Conservation (phyloP, 2,113 vertebrate species). For the Nesoenas mayeri region DNA sequence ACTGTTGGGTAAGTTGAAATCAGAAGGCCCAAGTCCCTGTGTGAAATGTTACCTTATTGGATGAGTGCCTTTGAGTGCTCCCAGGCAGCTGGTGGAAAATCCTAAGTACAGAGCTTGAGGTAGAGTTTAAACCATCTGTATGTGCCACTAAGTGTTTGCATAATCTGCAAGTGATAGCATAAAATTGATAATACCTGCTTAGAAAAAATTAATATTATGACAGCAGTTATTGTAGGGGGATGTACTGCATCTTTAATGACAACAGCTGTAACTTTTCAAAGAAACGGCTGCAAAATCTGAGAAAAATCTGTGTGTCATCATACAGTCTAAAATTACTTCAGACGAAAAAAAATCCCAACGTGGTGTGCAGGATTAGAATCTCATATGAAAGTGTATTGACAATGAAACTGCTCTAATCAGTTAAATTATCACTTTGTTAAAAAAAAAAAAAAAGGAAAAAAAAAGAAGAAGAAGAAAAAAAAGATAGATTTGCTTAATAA, state of each 20-base stretch:
- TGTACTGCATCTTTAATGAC: not conserved
- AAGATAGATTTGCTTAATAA: slow-evolving; percentile 62
- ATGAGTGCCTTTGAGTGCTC: not conserved
- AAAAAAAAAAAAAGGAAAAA: not conserved
- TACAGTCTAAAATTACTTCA: not conserved
- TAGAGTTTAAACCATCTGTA: not conserved
- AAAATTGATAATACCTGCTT: not conserved
- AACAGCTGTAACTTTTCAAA: not conserved
- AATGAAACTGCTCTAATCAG: slow-evolving; percentile 21
- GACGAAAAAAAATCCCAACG: not conserved
- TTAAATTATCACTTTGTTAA: slow-evolving; percentile 54
- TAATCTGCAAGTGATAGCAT: not conserved
- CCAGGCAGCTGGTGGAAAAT: not conserved
- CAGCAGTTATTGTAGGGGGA: not conserved
- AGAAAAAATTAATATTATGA: not conserved
- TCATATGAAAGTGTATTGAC: slow-evolving; percentile 6
- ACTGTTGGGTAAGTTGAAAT: not conserved
- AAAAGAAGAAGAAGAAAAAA: too few relatives aligned
- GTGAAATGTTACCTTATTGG: not conserved
- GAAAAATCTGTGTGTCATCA: not conserved
- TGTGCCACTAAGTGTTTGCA: not conserved
- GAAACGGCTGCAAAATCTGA: not conserved
- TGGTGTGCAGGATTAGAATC: not conserved
- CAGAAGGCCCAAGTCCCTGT: not conserved
- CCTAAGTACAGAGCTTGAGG: not conserved